These are phyloP conservation scores for Seira musarum DNA, from an alignment of 2,888 invertebrate species.

Conservation along the genomic window DNA sequence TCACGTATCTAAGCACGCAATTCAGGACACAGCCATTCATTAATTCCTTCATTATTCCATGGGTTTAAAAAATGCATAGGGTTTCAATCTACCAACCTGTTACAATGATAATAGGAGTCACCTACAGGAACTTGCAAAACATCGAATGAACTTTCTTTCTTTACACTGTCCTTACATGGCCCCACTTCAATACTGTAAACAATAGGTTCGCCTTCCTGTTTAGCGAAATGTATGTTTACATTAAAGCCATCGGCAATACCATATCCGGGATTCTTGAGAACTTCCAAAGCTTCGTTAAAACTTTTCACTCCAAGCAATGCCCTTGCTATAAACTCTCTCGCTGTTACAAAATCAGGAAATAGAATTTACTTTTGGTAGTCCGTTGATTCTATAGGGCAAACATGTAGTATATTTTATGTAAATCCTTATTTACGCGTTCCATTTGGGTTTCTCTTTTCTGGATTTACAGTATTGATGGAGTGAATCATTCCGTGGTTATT, in stretches of 20 bases:
- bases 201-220: slow-evolving; percentile 76
- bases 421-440: slow-evolving; percentile 84
- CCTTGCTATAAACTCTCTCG: slow-evolving; percentile 86
- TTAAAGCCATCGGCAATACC: slow-evolving; percentile 90
- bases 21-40: too few relatives aligned
- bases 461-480: slow-evolving; percentile 87
- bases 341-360: too few relatives aligned
- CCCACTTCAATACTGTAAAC: slow-evolving; percentile 85
- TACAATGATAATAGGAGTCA: slow-evolving; percentile 82
- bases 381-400: not conserved
- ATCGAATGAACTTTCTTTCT: slow-evolving; percentile 78
- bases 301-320: slow-evolving; percentile 82
- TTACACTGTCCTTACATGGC: slow-evolving; percentile 74
- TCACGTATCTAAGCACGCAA: slow-evolving; percentile 79
- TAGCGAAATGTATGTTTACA: slow-evolving; percentile 87
- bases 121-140: slow-evolving; percentile 78
- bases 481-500: slow-evolving; percentile 88
- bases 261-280: slow-evolving; percentile 82
- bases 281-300: slow-evolving; percentile 80
- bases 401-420: not conserved
- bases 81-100: slow-evolving; percentile 82
- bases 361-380: slow-evolving; percentile 6
- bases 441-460: slow-evolving; percentile 79
- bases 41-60: too few relatives aligned
- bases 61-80: too few relatives aligned